These are phyloP conservation scores for Pelochelys cantorii DNA, from an alignment of 2,797 vertebrate species.

Conservation along the genomic window DNA sequence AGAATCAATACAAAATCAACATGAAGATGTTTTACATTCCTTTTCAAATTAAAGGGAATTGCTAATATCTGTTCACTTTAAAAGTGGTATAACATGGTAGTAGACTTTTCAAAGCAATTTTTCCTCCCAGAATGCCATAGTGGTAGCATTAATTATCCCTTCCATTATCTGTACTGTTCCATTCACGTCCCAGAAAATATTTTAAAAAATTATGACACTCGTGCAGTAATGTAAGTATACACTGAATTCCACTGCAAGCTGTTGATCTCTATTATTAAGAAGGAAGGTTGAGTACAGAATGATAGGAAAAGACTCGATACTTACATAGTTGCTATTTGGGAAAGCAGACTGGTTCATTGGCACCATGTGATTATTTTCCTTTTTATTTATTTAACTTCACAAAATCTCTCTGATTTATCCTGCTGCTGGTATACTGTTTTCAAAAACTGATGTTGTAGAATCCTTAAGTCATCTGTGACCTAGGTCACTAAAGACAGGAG, in stretches of 20 bases:
- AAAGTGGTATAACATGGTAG: neutral
- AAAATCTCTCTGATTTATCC: slow-evolving; percentile 73
- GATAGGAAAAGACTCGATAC: neutral
- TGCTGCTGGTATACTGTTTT: slow-evolving; percentile 75
- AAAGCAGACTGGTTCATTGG: slow-evolving; percentile 7
- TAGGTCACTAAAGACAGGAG: slow-evolving; percentile 83
- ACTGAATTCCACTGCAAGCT: neutral
- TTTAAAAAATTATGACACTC: slow-evolving; percentile 1
- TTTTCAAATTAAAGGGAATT: neutral
- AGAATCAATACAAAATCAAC: slow-evolving; percentile 47
- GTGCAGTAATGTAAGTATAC: neutral
- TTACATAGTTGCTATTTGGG: neutral
- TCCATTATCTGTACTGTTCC: slow-evolving; percentile 39
- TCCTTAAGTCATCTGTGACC: slow-evolving; percentile 85
- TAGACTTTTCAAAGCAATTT: neutral
- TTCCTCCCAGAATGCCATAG: neutral
- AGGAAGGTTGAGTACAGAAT: neutral
- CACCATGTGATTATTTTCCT: neutral
- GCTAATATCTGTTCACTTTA: neutral
- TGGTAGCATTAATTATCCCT: slow-evolving; percentile 25
- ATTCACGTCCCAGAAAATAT: neutral
- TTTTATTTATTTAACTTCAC: neutral
- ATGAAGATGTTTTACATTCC: neutral
- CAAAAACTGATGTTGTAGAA: slow-evolving; percentile 80
- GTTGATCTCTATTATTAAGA: neutral